These are phyloP conservation scores for Morinoia aosen DNA, from an alignment of 2,888 invertebrate genomes.

Conservation along the genomic window DNA sequence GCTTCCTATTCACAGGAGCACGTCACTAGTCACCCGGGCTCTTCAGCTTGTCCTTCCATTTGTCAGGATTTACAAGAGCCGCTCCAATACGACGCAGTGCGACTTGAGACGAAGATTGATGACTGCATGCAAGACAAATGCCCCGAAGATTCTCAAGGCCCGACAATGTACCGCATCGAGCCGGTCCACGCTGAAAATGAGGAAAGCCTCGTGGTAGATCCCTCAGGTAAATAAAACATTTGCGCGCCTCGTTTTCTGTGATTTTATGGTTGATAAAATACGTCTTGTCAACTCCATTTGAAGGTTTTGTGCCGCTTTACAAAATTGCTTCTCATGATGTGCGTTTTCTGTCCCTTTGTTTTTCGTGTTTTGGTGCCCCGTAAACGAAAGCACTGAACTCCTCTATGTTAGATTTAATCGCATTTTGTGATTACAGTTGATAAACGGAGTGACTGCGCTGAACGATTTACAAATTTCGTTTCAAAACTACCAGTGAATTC, in stretches of 20 bases:
- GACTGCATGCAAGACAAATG: background rate
- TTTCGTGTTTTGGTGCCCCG: too few species aligned
- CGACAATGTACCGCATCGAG: background rate
- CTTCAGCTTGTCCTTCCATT: background rate
- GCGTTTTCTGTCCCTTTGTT: too few species aligned
- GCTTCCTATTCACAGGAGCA: background rate
- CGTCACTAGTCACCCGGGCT: background rate
- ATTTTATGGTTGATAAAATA: background rate
- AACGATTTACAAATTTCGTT: too few species aligned
- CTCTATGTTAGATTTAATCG: too few species aligned
- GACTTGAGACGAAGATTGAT: background rate
- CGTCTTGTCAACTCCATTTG: background rate
- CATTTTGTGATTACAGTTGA: too few species aligned
- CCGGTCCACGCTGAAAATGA: background rate
- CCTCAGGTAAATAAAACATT: background rate
- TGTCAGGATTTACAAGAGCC: background rate
- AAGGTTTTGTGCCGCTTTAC: too few species aligned
- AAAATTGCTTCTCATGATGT: too few species aligned
- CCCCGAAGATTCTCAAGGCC: background rate
- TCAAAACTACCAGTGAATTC: too few species aligned
- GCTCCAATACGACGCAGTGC: background rate
- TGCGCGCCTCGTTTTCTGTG: background rate
- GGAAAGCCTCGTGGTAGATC: background rate
- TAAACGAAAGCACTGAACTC: too few species aligned
- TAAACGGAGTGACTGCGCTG: too few species aligned